Conservation (phyloP, 2,113 vertebrate genomes). For the Opisthocomus hoazin region DNA sequence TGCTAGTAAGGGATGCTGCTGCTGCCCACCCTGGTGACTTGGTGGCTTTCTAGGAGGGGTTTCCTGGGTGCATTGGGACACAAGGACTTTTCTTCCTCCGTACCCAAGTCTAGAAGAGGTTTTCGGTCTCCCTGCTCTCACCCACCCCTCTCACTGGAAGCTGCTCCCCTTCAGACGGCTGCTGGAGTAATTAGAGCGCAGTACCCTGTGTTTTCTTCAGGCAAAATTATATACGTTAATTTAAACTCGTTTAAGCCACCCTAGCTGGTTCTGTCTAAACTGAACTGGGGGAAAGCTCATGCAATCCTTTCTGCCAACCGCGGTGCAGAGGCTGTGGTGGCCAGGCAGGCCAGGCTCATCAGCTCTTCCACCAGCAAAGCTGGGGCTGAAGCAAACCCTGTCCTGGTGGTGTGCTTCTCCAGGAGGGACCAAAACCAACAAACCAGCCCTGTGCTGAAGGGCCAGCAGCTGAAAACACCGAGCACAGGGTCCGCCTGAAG, state of each 20-base stretch:
- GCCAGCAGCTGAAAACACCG: not conserved
- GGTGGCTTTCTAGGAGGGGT: not conserved
- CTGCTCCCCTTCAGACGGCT: not conserved
- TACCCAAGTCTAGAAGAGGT: not conserved
- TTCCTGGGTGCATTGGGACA: not conserved
- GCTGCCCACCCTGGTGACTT: not conserved
- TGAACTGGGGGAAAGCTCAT: not conserved
- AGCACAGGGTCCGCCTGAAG: not conserved
- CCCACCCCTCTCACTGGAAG: not conserved
- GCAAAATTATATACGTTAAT: not conserved
- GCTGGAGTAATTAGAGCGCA: not conserved
- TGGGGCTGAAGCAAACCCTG: not conserved
- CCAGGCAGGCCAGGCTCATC: not conserved
- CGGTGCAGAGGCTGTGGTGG: rapidly evolving
- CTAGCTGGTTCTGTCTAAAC: not conserved
- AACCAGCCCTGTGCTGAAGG: not conserved
- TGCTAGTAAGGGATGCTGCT: not conserved
- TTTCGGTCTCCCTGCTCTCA: not conserved
- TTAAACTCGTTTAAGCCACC: not conserved
- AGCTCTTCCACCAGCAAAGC: not conserved
- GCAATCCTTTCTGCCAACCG: not conserved
- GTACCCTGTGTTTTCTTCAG: not conserved
- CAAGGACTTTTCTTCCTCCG: not conserved
- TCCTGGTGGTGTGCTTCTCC: not conserved
- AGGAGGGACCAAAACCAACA: rapidly evolving